Conservation (phyloP, 2,888 invertebrate species). For the Eupithecia vulgata region DNA sequence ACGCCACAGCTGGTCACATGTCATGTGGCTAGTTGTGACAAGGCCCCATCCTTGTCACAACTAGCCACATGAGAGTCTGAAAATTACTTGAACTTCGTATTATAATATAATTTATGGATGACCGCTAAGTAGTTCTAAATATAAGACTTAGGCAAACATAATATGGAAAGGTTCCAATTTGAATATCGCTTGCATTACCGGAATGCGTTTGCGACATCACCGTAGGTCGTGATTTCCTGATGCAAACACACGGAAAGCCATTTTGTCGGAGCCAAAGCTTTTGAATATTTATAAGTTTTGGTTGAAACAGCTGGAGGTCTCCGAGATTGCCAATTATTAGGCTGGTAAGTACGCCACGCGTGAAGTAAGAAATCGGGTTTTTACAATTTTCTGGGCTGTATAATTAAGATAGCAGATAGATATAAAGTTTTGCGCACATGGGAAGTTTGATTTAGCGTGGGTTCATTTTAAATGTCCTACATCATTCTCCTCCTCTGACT, state of each 20-base stretch:
- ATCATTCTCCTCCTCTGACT: no score
- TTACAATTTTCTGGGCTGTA: neutral
- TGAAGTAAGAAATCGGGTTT: neutral
- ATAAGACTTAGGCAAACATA: no score
- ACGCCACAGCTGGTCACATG: no score
- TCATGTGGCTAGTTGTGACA: no score
- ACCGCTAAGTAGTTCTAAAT: no score
- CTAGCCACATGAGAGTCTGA: no score
- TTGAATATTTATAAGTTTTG: neutral
- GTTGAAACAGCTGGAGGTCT: neutral
- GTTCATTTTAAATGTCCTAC: no score
- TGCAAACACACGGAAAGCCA: neutral
- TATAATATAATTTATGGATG: no score
- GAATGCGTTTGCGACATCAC: conserved; percentile 1
- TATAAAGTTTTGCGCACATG: neutral
- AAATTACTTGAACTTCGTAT: no score
- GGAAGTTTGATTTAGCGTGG: neutral
- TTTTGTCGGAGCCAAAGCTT: neutral
- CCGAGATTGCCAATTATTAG: neutral
- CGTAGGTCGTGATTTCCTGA: neutral
- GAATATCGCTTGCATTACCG: neutral
- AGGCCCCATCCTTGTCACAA: no score
- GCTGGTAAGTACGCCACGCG: neutral
- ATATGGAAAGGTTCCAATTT: neutral
- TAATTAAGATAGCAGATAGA: neutral